Conservation (phyloP, 2,113 vertebrate species). For the Corapipo altera region DNA sequence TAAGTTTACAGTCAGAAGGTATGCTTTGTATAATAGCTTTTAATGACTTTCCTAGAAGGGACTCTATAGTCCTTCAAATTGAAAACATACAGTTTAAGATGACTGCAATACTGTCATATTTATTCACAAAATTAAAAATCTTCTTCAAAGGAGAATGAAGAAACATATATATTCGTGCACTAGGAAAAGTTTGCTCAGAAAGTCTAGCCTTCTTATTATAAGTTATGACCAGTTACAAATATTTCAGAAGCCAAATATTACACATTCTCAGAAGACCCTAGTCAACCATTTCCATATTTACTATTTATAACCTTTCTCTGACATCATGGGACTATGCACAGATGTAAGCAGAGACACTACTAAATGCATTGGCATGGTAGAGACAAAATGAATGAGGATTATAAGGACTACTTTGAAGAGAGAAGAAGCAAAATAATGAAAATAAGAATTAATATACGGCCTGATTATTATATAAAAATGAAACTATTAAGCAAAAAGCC, state of each 20-base stretch:
- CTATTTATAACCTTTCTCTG: not conserved
- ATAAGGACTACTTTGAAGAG: not conserved
- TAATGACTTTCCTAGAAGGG: not conserved
- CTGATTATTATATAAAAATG: not conserved
- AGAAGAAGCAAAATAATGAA: not conserved
- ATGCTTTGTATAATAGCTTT: not conserved
- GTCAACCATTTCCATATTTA: not conserved
- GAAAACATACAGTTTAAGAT: not conserved
- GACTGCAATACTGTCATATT: not conserved
- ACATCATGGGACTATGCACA: not conserved
- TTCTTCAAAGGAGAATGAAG: not conserved
- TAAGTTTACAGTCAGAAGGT: not conserved
- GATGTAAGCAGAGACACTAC: not conserved
- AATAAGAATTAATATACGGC: not conserved
- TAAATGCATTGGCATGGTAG: not conserved
- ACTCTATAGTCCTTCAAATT: not conserved
- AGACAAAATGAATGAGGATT: not conserved
- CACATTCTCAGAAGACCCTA: not conserved
- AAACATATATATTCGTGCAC: not conserved
- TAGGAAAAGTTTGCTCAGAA: not conserved
- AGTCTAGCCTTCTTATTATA: not conserved
- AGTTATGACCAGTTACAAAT: not conserved
- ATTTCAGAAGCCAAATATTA: constrained; percentile 10
- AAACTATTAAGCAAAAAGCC: not conserved
- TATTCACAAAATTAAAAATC: not conserved